A percentile compares a stretch with the other conserved stretches of the same genome.
phyloP scores from a whole-genome alignment of 2,113 vertebrate species.

The Megaceryle torquata region DNA sequence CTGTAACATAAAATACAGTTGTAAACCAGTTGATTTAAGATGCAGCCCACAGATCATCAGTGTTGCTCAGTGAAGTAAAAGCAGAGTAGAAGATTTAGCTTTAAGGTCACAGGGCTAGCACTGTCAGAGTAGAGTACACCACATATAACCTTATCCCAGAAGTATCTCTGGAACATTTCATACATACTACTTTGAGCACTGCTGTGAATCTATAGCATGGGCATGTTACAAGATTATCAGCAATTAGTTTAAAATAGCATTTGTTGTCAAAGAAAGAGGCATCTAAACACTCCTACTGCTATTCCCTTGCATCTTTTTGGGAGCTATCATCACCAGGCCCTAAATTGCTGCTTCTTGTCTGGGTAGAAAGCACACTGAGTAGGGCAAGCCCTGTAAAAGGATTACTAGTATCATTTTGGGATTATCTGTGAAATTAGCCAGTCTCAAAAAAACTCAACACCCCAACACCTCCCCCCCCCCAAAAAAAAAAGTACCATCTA shows the following conservation, averaged over 20 bases:
- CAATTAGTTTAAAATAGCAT: not conserved
- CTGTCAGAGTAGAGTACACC: not conserved
- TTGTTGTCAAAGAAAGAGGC: not conserved
- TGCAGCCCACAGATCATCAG: not conserved
- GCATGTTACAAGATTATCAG: not conserved
- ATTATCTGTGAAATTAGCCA: not conserved
- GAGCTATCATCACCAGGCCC: not conserved
- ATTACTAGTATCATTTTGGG: not conserved
- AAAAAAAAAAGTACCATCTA: not conserved
- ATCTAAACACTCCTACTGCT: not conserved
- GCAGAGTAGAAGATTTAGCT: not conserved
- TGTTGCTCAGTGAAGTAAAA: not conserved
- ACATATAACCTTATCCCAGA: not conserved
- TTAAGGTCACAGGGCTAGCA: not conserved
- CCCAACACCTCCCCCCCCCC: no score
- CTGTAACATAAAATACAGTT: not conserved
- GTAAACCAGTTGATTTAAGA: not conserved
- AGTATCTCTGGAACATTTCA: not conserved
- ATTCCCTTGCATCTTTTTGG: not conserved
- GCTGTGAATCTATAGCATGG: not conserved
- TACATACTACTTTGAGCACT: not conserved
- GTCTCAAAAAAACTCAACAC: not conserved
- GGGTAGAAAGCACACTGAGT: not conserved
- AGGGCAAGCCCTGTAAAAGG: not conserved
- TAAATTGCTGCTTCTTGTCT: not conserved